Percentiles rank a stretch among this genome's conserved stretches.
Evolutionary conservation across 2,888 invertebrate genomes (phyloP).

Genomic region (Rambutsinella grinnellia): DNA sequence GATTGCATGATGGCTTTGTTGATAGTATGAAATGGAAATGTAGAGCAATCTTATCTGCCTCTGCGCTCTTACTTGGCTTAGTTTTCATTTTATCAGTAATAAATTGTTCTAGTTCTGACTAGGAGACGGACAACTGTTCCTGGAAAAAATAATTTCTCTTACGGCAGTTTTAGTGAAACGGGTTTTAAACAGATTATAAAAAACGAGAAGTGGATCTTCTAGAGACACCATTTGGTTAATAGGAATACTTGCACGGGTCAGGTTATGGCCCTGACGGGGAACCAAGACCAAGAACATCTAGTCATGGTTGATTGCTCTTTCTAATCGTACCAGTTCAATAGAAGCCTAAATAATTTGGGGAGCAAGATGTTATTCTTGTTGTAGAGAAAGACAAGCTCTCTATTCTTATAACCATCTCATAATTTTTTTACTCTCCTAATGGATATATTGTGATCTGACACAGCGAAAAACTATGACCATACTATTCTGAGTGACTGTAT

Average conservation of each 20-base stretch:
- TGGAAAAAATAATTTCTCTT: too few species aligned
- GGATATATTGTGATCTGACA: background rate
- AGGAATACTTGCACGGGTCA: slow-evolving; percentile 56
- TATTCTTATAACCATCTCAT: too few species aligned
- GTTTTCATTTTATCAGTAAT: too few species aligned
- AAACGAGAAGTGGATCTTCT: background rate
- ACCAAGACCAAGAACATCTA: slow-evolving; percentile 11
- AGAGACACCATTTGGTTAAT: slow-evolving; percentile 50
- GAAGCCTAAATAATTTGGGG: slow-evolving; percentile 20
- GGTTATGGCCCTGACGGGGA: slow-evolving; percentile 46
- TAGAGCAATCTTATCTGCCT: too few species aligned
- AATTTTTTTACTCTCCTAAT: slow-evolving; percentile 2
- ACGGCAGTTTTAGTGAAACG: too few species aligned
- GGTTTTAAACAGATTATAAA: background rate
- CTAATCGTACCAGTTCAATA: slow-evolving; percentile 2
- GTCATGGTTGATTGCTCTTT: slow-evolving; percentile 5
- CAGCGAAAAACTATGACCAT: background rate
- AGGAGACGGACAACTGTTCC: too few species aligned
- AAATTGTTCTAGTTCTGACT: too few species aligned
- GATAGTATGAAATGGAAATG: too few species aligned
- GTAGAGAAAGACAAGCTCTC: too few species aligned
- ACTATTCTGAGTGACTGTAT: too few species aligned
- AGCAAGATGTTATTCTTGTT: slow-evolving; percentile 39
- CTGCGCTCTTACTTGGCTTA: too few species aligned
- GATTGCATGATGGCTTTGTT: too few species aligned